Evolutionary conservation across 2,113 vertebrate species (phyloP).

Genomic region (Pangasianodon hypophthalmus): DNA sequence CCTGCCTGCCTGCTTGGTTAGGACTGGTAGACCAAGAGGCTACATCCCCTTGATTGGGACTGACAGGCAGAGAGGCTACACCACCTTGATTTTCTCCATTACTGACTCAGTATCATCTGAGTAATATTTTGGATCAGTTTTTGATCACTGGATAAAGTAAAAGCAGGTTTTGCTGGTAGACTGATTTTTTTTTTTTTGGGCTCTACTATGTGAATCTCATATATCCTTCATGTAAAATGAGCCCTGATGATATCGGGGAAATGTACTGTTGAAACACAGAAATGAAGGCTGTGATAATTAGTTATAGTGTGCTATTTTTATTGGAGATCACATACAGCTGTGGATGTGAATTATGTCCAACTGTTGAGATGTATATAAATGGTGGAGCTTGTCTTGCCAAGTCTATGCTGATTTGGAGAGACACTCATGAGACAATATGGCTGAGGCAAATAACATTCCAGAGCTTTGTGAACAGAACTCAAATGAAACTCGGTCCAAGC

Average conservation of each 20-base stretch:
- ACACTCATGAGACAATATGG: background rate
- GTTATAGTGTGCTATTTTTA: background rate
- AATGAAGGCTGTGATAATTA: slow-evolving; percentile 1
- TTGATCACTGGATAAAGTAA: background rate
- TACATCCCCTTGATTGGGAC: background rate
- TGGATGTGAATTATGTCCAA: background rate
- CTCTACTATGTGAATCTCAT: background rate
- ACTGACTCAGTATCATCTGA: background rate
- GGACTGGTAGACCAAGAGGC: no score
- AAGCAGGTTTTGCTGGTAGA: background rate
- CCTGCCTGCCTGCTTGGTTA: background rate
- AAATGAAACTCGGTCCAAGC: slow-evolving; percentile 13
- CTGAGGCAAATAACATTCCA: background rate
- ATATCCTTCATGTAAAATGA: background rate
- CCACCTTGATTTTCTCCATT: background rate
- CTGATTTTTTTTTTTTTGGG: background rate
- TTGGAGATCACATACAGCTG: slow-evolving; percentile 4
- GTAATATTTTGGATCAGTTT: background rate
- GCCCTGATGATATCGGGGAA: background rate
- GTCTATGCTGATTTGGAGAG: slow-evolving; percentile 8
- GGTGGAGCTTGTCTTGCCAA: background rate
- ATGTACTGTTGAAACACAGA: background rate
- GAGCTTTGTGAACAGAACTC: slow-evolving; percentile 12
- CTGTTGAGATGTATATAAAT: slow-evolving; percentile 18
- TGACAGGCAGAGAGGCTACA: background rate